Evolutionary conservation across 2,888 invertebrate genomes (phyloP).

Genomic region (Kryphioiulus occultus): DNA sequence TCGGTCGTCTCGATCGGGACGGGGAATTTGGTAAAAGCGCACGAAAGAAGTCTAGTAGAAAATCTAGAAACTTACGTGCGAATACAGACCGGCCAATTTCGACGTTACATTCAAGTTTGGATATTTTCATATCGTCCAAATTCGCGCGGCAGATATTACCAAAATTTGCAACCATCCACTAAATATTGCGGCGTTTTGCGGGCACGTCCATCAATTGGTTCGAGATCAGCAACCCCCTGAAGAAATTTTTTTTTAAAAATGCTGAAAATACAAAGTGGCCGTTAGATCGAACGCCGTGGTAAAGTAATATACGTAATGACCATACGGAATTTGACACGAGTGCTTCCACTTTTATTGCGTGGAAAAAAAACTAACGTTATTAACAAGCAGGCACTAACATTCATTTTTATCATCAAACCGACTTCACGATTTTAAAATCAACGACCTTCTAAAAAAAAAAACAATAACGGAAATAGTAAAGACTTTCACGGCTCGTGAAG

Average conservation of each 20-base stretch:
- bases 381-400: slow-evolving; percentile 23
- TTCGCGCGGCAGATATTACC: too few relatives aligned
- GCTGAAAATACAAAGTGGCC: neutral
- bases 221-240: too few relatives aligned
- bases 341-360: neutral
- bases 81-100: too few relatives aligned
- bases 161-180: too few relatives aligned
- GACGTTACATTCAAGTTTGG: too few relatives aligned
- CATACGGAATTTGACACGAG: neutral
- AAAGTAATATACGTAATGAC: neutral
- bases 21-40: neutral
- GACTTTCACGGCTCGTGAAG: too few relatives aligned
- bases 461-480: too few relatives aligned
- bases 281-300: neutral
- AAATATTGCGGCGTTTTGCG: too few relatives aligned
- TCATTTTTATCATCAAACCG: neutral
- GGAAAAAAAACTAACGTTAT: neutral
- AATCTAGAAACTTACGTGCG: neutral
- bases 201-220: too few relatives aligned
- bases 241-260: neutral
- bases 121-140: too few relatives aligned
- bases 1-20: neutral
- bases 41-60: neutral
- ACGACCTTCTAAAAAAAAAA: neutral
- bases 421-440: neutral